A percentile compares a stretch with the other conserved stretches of the same genome.
Evolutionary conservation across 2,113 vertebrate genomes (phyloP).

Genomic region (Gavialis gangeticus): DNA sequence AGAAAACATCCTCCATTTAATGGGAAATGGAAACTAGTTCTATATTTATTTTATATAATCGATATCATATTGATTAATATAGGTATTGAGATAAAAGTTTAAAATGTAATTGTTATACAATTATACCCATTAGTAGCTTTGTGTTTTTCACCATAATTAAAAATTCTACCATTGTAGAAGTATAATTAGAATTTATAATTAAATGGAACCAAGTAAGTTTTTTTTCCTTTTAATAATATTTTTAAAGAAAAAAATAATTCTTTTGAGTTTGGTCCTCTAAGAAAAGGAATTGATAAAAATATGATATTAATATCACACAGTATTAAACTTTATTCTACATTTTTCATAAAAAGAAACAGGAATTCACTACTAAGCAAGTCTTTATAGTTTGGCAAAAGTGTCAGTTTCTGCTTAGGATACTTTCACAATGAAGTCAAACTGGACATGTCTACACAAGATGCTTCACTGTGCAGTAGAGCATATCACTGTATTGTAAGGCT

Average conservation of each 20-base stretch:
- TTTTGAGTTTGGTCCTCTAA: neutral
- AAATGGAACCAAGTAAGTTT: neutral
- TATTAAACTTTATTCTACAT: neutral
- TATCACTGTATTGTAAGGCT: too few species aligned
- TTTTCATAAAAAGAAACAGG: neutral
- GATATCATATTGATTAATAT: neutral
- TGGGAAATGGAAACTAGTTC: neutral
- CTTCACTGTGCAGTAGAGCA: too few species aligned
- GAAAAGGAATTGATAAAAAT: neutral
- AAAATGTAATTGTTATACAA: neutral
- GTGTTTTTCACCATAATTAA: neutral
- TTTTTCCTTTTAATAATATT: neutral
- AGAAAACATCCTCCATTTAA: constrained; percentile 13
- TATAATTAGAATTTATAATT: neutral
- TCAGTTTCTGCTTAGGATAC: neutral
- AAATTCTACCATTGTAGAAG: neutral
- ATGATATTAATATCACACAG: neutral
- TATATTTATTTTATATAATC: neutral
- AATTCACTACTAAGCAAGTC: constrained; percentile 6
- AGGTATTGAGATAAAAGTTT: neutral
- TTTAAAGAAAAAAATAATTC: neutral
- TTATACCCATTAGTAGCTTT: neutral
- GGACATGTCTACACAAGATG: too few species aligned
- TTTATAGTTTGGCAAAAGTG: constrained; percentile 31
- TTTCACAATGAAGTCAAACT: neutral